A percentile compares a stretch with the other conserved stretches of the same genome.
Conservation (phyloP, 1,140 invertebrate species). For the Pomacea maculata region DNA sequence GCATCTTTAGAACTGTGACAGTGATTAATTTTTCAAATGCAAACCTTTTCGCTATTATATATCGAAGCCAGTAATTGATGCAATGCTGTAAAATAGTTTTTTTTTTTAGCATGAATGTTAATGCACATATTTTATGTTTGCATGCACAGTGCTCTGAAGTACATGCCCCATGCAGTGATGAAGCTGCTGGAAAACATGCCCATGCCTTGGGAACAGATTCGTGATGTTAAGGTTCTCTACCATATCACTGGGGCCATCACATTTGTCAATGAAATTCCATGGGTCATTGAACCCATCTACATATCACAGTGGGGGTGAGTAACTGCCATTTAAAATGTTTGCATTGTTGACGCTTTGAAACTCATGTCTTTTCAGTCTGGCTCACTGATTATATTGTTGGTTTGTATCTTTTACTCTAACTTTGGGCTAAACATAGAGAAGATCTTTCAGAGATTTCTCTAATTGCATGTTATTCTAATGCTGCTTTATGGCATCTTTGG, state of each 20-base stretch:
- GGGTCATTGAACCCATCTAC: conserved; percentile 99
- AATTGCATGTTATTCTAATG: too few species aligned
- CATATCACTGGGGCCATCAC: conserved; percentile 99
- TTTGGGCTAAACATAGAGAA: neutral
- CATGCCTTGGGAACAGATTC: conserved; percentile 99
- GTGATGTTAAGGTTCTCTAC: conserved; percentile 96
- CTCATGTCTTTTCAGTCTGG: too few species aligned
- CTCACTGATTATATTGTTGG: too few species aligned
- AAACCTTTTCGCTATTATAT: too few species aligned
- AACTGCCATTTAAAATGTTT: too few species aligned
- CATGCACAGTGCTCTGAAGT: conserved; percentile 86
- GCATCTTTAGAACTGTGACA: too few species aligned
- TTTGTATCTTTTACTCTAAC: too few species aligned
- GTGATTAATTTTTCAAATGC: too few species aligned
- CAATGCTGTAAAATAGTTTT: too few species aligned
- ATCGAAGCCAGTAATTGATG: too few species aligned
- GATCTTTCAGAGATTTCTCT: neutral
- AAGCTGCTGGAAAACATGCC: conserved; percentile 99
- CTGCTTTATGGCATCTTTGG: conserved; percentile 7
- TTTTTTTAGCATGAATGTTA: neutral
- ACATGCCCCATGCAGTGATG: conserved; percentile 99
- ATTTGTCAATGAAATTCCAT: conserved; percentile 99
- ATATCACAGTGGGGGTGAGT: conserved; percentile 98
- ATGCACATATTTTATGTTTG: conserved; percentile 21
- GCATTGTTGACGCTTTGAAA: too few species aligned